Base-by-base conservation (phyloP, 2,113 vertebrate species). In the Aplodontia rufa region DNA sequence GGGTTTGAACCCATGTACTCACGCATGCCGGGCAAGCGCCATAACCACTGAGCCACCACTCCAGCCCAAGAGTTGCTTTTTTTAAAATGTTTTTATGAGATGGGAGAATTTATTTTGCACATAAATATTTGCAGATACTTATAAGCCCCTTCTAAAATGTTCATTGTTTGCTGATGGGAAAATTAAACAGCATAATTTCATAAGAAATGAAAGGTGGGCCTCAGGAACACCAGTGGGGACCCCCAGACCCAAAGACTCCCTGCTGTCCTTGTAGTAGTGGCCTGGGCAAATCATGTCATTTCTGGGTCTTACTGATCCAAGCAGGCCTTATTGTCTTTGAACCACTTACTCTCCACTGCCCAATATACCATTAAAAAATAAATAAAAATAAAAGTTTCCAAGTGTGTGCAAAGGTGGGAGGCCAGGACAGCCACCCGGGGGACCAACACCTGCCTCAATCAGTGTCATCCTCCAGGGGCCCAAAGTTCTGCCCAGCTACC, bases 341-440 rank as follows among this genome's bases (percentile, higher is more conserved):
- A 22, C 22, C 32, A 3, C 28, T 26, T 62, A 26, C 4, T 37
- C 9, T 62, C 49, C 58, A 30, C 11, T 24, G n/a, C 8, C 32
- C 32, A 45, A 4, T 0, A 37, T 17, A 14, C 47, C 47, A 11
- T 8, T 16, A 74, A 10, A 37, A 55, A 32, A 30, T n/a, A n/a
- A n/a, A n/a, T 53, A n/a, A 5, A n/a, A 1, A 69, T 0, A 13
- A 24, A 51, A 58, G 2, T 6, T 8, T 16, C 40, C 37, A 51
- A 53, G 42, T 0, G 0, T 0, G 0, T 0, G 19, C 47, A 20
- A 71, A 79, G 3, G 6, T 5, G 0, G 0, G 45, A 58, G 78
- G 0, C 24, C 3, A 40, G 28, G 1, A 35, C 62, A 2, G 42
- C 1, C 76, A 42, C 8, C n/a, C 24, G 28, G 35, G 17, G 0